Evolutionary conservation across 2,888 invertebrate genomes (phyloP).

Genomic region (Cyaniris semiargus): DNA sequence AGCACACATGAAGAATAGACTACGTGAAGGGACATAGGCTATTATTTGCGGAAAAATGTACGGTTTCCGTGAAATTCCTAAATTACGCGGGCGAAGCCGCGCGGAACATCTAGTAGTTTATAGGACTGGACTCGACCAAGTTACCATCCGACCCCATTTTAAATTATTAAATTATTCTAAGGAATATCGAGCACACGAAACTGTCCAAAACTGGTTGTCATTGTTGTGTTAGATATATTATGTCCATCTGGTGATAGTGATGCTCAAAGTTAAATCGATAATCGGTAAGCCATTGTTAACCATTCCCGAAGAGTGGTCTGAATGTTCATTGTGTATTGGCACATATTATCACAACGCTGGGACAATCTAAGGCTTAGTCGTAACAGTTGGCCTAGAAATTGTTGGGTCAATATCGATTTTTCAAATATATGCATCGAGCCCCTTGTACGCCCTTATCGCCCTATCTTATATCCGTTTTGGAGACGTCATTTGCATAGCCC

Average conservation of each 20-base stretch:
- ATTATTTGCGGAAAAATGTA: too few relatives aligned
- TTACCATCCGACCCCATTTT: too few relatives aligned
- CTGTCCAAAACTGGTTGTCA: too few relatives aligned
- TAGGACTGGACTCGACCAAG: not conserved
- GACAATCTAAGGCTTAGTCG: slow-evolving; percentile 4
- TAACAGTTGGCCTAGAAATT: slow-evolving; percentile 10
- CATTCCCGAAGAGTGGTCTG: not conserved
- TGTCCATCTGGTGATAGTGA: not conserved
- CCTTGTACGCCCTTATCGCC: slow-evolving; percentile 21
- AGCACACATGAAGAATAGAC: too few relatives aligned
- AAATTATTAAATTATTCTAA: too few relatives aligned
- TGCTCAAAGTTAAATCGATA: not conserved
- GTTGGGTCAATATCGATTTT: slow-evolving; percentile 24
- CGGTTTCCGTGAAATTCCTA: too few relatives aligned
- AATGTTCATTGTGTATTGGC: not conserved
- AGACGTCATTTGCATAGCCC: slow-evolving; percentile 23
- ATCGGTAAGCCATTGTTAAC: not conserved
- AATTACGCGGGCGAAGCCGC: too few relatives aligned
- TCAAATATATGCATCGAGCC: slow-evolving; percentile 27
- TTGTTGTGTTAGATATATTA: too few relatives aligned
- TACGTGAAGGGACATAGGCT: too few relatives aligned
- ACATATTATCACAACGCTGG: not conserved
- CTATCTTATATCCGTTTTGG: slow-evolving; percentile 26
- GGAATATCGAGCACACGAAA: too few relatives aligned
- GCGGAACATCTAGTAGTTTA: too few relatives aligned